Evolutionary conservation across 2,888 invertebrate species (phyloP).

Genomic region (Idaea dimidiata): DNA sequence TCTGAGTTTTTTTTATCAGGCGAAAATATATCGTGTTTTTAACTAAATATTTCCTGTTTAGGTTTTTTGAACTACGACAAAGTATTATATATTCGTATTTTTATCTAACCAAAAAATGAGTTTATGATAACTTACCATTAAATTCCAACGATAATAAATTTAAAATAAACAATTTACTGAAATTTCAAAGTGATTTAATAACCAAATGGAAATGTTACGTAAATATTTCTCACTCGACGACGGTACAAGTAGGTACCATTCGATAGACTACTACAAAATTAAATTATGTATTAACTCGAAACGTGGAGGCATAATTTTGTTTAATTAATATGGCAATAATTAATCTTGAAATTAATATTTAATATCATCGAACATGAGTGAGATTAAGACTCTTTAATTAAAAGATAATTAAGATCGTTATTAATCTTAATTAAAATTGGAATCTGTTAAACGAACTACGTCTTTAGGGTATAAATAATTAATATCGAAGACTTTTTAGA

Average conservation of each 20-base stretch:
- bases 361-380: slow-evolving; percentile 6
- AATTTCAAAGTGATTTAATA: too few species aligned
- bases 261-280: slow-evolving; percentile 40
- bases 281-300: slow-evolving; percentile 43
- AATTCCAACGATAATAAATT: too few species aligned
- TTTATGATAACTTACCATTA: too few species aligned
- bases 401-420: neutral
- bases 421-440: neutral
- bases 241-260: slow-evolving; percentile 36
- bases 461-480: neutral
- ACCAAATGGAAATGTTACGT: slow-evolving; percentile 30
- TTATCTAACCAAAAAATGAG: too few species aligned
- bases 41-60: too few species aligned
- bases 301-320: slow-evolving; percentile 30
- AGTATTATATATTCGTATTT: too few species aligned
- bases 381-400: slow-evolving; percentile 4
- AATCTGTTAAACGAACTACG: neutral
- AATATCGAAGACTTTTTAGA: neutral
- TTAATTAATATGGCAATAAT: slow-evolving; percentile 34
- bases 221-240: slow-evolving; percentile 50
- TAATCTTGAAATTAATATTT: slow-evolving; percentile 43
- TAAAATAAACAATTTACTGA: too few species aligned
- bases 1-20: too few species aligned
- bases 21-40: too few species aligned
- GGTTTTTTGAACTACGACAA: too few species aligned